Evolutionary conservation across 2,888 invertebrate genomes (phyloP).

Genomic region (Autographa pulchrina): DNA sequence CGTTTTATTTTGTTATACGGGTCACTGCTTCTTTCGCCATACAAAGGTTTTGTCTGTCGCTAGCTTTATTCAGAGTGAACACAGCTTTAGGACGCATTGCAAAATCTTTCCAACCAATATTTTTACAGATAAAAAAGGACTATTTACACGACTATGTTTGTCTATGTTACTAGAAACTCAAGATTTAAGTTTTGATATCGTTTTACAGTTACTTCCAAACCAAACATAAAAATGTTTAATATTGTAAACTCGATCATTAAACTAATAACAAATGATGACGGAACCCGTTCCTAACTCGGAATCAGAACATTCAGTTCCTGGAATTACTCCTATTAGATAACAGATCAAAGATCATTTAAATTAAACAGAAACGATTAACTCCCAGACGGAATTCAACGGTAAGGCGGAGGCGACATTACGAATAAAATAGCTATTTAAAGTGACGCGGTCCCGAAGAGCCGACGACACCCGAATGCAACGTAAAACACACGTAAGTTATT

Average conservation of each 20-base stretch:
- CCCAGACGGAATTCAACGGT: slow-evolving; percentile 57
- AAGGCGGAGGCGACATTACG: slow-evolving; percentile 47
- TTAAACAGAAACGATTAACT: slow-evolving; percentile 78
- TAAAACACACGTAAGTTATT: slow-evolving; percentile 56
- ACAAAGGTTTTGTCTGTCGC: neutral
- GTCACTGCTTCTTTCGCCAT: too few relatives aligned
- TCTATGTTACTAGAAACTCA: slow-evolving; percentile 47
- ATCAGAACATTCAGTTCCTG: slow-evolving; percentile 74
- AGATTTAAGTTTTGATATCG: slow-evolving; percentile 45
- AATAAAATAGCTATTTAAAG: slow-evolving; percentile 60
- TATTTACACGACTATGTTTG: slow-evolving; percentile 34
- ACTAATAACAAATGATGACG: slow-evolving; percentile 76
- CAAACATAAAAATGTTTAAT: slow-evolving; percentile 62
- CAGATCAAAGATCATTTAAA: slow-evolving; percentile 81
- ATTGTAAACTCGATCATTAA: slow-evolving; percentile 77
- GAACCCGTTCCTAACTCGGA: slow-evolving; percentile 72
- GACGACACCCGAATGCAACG: slow-evolving; percentile 51
- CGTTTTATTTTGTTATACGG: too few relatives aligned
- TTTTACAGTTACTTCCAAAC: slow-evolving; percentile 43
- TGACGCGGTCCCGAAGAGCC: slow-evolving; percentile 30
- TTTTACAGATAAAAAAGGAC: slow-evolving; percentile 38
- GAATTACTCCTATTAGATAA: slow-evolving; percentile 85
- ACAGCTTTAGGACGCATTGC: slow-evolving; percentile 58
- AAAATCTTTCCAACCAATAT: slow-evolving; percentile 42
- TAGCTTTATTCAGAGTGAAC: slow-evolving; percentile 59